Conservation (phyloP, 2,113 vertebrate species). For the Axis porcinus region DNA sequence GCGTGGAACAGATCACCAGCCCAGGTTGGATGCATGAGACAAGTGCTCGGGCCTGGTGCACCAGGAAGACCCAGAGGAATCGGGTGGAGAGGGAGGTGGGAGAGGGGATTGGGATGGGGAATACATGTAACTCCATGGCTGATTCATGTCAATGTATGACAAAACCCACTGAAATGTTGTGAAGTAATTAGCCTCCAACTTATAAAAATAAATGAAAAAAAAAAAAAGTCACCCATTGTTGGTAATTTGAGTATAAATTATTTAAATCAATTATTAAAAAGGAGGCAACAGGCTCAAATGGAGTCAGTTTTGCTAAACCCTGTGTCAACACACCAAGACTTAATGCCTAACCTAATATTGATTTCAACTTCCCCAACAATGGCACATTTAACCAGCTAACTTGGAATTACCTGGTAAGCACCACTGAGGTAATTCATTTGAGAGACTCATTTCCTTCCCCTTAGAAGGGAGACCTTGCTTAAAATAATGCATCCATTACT, state of each 20-base stretch:
- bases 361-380: not conserved
- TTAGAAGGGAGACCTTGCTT: not conserved
- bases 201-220: too few species aligned
- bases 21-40: too few species aligned
- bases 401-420: not conserved
- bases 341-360: not conserved
- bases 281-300: not conserved
- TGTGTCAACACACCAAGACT: not conserved
- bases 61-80: too few species aligned
- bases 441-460: not conserved
- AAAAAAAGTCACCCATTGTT: not conserved
- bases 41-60: too few species aligned
- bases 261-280: not conserved
- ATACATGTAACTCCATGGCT: too few species aligned
- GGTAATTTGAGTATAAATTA: not conserved
- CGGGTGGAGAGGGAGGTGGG: too few species aligned
- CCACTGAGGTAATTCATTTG: not conserved
- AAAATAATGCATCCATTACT: not conserved
- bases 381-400: not conserved
- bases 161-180: too few species aligned
- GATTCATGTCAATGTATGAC: too few species aligned
- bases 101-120: too few species aligned
- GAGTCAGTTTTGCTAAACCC: rapidly evolving
- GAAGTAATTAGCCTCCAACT: too few species aligned
- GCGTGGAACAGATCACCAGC: too few species aligned